Evolutionary conservation across 2,113 vertebrate genomes (phyloP).

Genomic region (Orthonyx spaldingii): DNA sequence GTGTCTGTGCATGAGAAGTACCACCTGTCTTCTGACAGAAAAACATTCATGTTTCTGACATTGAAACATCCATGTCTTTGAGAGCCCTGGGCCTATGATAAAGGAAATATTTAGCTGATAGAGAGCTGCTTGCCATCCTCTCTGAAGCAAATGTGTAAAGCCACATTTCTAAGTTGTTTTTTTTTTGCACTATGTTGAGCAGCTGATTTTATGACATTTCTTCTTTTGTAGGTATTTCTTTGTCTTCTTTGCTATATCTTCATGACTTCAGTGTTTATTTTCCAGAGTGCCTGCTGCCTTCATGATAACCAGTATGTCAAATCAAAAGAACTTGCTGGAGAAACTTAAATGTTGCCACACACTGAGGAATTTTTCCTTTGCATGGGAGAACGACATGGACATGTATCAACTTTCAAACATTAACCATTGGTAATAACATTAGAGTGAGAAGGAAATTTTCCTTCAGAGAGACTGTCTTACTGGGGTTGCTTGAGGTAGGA

Average conservation of each 20-base stretch:
- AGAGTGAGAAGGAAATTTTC: neutral
- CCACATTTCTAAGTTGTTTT: neutral
- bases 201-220: neutral
- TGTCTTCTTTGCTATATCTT: neutral
- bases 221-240: neutral
- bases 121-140: neutral
- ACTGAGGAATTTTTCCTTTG: neutral
- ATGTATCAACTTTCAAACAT: neutral
- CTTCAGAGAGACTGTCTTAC: neutral
- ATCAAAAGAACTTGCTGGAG: neutral
- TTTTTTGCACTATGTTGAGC: neutral
- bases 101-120: neutral
- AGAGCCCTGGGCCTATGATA: neutral
- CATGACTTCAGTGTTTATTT: neutral
- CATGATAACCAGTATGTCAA: neutral
- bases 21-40: neutral
- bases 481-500: neutral
- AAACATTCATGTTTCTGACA: neutral
- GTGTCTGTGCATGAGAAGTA: neutral
- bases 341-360: neutral
- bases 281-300: neutral
- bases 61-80: neutral
- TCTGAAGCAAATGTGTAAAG: neutral
- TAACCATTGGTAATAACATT: neutral
- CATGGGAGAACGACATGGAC: neutral